These are phyloP conservation scores for Charanyca ferruginea DNA, from an alignment of 2,888 invertebrate genomes.

Conservation along the genomic window DNA sequence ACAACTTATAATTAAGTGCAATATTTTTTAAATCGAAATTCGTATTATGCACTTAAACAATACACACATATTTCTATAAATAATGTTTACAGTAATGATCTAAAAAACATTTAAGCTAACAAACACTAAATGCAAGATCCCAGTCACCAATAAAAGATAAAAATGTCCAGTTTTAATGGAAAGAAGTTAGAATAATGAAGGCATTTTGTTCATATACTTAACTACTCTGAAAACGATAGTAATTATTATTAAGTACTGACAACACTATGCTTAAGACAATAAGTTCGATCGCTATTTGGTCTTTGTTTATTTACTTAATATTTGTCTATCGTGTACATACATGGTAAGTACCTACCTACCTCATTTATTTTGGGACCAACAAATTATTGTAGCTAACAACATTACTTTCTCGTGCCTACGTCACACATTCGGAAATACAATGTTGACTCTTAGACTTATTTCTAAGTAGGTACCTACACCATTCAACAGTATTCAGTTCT, in stretches of 20 bases:
- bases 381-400: conserved; percentile 28
- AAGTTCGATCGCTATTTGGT: conserved; percentile 43
- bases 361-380: conserved; percentile 42
- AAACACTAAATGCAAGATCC: conserved; percentile 71
- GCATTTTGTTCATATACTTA: conserved; percentile 54
- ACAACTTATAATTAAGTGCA: conserved; percentile 48
- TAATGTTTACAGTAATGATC: conserved; percentile 53
- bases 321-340: conserved; percentile 48
- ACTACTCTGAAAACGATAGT: conserved; percentile 21
- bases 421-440: conserved; percentile 49
- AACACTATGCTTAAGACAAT: conserved; percentile 33
- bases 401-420: conserved; percentile 26
- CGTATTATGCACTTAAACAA: conserved; percentile 49
- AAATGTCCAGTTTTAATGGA: conserved; percentile 39
- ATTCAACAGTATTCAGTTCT: conserved; percentile 62
- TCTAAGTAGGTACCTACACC: conserved; percentile 52
- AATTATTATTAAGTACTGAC: conserved; percentile 39
- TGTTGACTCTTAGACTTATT: conserved; percentile 51
- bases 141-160: conserved; percentile 62
- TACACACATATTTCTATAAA: conserved; percentile 56
- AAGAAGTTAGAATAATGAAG: conserved; percentile 34
- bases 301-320: conserved; percentile 42
- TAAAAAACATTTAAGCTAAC: conserved; percentile 60
- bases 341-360: conserved; percentile 45
- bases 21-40: conserved; percentile 45